phyloP scores from a whole-genome alignment of 2,113 vertebrate species.

The Falco punctatus region DNA sequence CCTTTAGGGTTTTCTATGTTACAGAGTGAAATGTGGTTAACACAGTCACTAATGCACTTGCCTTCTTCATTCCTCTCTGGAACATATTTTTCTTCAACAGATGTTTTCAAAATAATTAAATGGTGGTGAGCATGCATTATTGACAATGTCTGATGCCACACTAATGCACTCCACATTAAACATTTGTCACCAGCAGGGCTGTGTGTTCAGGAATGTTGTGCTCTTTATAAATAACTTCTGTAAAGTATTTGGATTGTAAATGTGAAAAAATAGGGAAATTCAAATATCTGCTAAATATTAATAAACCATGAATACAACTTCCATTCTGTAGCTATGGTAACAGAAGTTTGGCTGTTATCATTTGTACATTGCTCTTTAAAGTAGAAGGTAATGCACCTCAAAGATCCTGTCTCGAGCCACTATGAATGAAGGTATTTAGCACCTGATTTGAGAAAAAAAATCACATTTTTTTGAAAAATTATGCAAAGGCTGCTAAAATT shows the following conservation, averaged over 20 bases:
- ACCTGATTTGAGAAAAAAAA: background rate
- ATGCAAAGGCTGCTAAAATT: background rate
- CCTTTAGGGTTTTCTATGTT: conserved; percentile 26
- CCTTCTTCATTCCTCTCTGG: conserved; percentile 63
- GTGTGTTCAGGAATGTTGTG: conserved; percentile 54
- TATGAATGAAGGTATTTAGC: background rate
- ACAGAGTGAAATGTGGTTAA: conserved; percentile 41
- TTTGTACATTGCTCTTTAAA: background rate
- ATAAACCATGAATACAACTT: background rate
- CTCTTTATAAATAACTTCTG: conserved; percentile 59
- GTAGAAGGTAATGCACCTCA: background rate
- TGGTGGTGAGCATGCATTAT: conserved; percentile 73
- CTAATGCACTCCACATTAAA: conserved; percentile 62
- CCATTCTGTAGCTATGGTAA: background rate
- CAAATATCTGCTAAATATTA: conserved; percentile 37
- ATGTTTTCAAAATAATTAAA: conserved; percentile 80
- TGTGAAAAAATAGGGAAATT: background rate
- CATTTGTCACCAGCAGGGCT: conserved; percentile 59
- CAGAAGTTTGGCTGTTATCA: background rate
- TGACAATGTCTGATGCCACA: conserved; percentile 72
- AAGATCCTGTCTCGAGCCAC: background rate
- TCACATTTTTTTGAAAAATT: background rate
- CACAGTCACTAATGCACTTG: conserved; percentile 40
- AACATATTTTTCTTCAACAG: conserved; percentile 73
- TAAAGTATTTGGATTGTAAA: background rate